Conservation (phyloP, 2,113 vertebrate genomes). For the Sapayoa aenigma region DNA sequence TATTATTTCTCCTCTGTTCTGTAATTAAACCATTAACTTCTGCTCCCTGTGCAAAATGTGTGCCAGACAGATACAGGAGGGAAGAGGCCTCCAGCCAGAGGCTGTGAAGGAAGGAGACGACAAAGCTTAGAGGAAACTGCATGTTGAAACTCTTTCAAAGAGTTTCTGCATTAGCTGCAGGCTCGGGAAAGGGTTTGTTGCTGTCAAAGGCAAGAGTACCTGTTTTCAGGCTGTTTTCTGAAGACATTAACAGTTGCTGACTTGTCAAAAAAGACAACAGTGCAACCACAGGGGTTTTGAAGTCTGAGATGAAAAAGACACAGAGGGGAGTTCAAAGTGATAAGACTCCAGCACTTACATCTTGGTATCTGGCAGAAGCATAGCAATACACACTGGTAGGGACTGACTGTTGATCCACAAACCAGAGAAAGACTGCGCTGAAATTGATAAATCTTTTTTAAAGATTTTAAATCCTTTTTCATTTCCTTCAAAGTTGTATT, state of each 20-base stretch:
- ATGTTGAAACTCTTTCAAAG: not conserved
- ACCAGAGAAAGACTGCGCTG: not conserved
- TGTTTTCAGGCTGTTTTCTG: not conserved
- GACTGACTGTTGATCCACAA: not conserved
- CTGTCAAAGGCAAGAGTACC: not conserved
- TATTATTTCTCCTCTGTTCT: not conserved
- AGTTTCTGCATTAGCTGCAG: not conserved
- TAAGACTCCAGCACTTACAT: not conserved
- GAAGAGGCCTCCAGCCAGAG: not conserved
- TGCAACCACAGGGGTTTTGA: not conserved
- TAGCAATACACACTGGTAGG: not conserved
- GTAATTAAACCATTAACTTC: not conserved
- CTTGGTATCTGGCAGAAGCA: not conserved
- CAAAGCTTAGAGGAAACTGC: not conserved
- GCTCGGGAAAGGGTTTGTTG: not conserved
- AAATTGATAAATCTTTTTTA: not conserved
- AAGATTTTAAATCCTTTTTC: not conserved
- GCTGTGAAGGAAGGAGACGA: not conserved
- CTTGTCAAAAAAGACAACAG: not conserved
- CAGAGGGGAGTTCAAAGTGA: not conserved
- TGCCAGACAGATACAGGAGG: not conserved
- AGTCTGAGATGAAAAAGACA: not conserved
- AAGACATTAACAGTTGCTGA: slow-evolving; percentile 10
- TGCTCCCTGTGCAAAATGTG: not conserved
- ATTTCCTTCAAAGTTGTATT: not conserved